phyloP scores from a whole-genome alignment of 2,888 invertebrate genomes.

The Brassicogethes aeneus region DNA sequence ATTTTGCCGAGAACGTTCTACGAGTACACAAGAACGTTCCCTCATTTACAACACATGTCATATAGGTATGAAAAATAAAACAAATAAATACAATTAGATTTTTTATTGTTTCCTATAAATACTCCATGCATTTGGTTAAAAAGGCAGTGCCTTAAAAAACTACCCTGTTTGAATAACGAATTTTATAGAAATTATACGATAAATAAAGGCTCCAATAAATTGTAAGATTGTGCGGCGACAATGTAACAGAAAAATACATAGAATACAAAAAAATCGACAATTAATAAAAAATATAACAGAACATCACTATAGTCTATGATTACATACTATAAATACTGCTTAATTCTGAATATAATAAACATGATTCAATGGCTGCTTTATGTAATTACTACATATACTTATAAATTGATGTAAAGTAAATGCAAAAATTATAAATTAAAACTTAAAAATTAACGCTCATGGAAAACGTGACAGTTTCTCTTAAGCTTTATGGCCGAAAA shows the following conservation, averaged over 20 bases:
- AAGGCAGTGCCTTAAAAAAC: constrained; percentile 19
- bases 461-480: too few species aligned
- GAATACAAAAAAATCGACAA: neutral
- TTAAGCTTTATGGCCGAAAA: too few species aligned
- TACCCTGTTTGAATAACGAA: constrained; percentile 18
- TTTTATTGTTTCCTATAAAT: constrained; percentile 16
- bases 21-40: too few species aligned
- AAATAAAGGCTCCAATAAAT: neutral
- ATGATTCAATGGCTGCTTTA: neutral
- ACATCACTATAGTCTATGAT: neutral
- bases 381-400: neutral
- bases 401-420: neutral
- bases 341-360: too few species aligned
- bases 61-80: neutral
- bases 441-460: too few species aligned
- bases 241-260: neutral
- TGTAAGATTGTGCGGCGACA: neutral
- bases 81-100: neutral
- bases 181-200: neutral
- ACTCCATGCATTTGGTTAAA: constrained; percentile 14
- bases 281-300: neutral
- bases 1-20: too few species aligned
- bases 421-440: neutral
- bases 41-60: too few species aligned
- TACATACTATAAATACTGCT: constrained; percentile 2